Evolutionary conservation across 2,113 vertebrate species (phyloP), one percentile per base, ranked within the genome.

Genomic region (Corythoichthys haematopterus): DNA sequence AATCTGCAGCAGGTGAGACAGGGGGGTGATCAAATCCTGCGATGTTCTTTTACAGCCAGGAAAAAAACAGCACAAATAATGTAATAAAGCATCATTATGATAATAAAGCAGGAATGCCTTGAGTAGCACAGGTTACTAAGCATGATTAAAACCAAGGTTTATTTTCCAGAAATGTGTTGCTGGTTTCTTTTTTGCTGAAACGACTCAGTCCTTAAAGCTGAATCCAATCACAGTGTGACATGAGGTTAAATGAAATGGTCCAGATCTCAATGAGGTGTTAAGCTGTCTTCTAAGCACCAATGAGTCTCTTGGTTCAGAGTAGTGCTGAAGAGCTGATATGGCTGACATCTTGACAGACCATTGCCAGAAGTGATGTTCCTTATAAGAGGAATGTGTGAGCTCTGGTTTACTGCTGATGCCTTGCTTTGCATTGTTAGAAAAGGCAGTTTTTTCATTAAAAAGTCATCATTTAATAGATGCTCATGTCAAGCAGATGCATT

Each of bases 141-240:
- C 13, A 50, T 50, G 14, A 16, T 50, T 50, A 15, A 14, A 50
- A 50, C 20, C 20, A 28, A 28, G 15, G 15, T 4, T 1, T 6
- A 50, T 15, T 50, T 16, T 4, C 0, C 47, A 4, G 47, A 50
- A 50, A 50, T 51, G 48, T 16, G 48, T n/a, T 50, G 12, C 53
- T 48, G 43, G 35, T 45, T 48, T 63, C 2, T 64, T 7, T 14
- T 53, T 40, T 45, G 47, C 38, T 1, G 46, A 38, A 15, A 65
- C 58, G 70, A 37, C 16, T 55, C 16, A 60, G 59, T 28, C n/a
- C 60, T 6, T 43, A 40, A 45, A 52, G 58, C 53, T 59, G 6
- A 69, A 77, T 69, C 16, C 57, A 57, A 28, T 45, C 63, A 58
- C 65, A 64, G 35, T 64, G 64, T 80, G 63, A 71, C 68, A 77